Evolutionary conservation across 2,113 vertebrate genomes (phyloP).

Genomic region (Melanotaenia duboulayi): DNA sequence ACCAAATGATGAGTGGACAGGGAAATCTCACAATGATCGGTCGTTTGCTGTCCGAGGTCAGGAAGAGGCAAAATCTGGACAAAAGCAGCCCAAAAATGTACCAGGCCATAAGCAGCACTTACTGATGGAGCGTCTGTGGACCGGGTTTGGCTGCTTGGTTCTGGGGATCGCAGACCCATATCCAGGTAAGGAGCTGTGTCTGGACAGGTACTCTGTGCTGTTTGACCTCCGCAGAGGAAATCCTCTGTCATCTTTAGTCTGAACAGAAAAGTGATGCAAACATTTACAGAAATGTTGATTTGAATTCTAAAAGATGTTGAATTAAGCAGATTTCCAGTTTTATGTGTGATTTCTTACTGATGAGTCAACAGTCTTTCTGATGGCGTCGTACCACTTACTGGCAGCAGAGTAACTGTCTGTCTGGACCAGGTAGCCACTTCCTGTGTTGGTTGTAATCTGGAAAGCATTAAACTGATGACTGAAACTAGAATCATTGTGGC

Average conservation of each 20-base stretch:
- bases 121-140: constrained; percentile 69
- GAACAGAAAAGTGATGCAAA: background rate
- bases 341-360: constrained; percentile 47
- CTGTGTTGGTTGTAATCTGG: constrained; percentile 64
- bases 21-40: too few species aligned
- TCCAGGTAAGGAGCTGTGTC: constrained; percentile 55
- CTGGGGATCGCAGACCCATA: constrained; percentile 32
- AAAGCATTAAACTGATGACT: background rate
- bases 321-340: background rate
- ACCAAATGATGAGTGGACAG: too few species aligned
- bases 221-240: constrained; percentile 49
- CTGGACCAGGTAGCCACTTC: constrained; percentile 67
- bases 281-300: background rate
- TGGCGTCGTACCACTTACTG: constrained; percentile 47
- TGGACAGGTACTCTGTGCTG: constrained; percentile 58
- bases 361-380: constrained; percentile 30
- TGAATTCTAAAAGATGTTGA: background rate
- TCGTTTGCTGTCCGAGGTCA: too few species aligned
- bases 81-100: too few species aligned
- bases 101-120: background rate
- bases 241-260: constrained; percentile 44
- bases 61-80: too few species aligned
- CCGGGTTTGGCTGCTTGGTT: constrained; percentile 39
- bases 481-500: background rate
- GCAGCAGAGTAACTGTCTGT: constrained; percentile 43